Evolutionary conservation across 2,113 vertebrate genomes (phyloP).

Genomic region (Martes martes): DNA sequence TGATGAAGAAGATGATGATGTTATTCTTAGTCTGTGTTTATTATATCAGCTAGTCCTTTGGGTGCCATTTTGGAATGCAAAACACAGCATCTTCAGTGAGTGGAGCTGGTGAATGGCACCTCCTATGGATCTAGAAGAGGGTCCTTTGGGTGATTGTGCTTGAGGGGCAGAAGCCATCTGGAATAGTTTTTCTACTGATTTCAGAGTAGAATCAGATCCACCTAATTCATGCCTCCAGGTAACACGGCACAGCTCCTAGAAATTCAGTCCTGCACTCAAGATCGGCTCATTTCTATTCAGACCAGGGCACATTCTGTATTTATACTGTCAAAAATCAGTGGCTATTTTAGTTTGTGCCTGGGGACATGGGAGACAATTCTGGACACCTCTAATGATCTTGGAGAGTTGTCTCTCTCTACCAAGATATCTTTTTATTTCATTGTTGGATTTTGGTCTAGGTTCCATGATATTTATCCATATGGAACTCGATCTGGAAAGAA

Average conservation of each 20-base stretch:
- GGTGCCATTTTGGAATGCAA: background rate
- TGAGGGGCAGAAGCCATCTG: background rate
- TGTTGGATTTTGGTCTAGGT: slow-evolving; percentile 1
- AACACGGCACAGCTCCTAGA: background rate
- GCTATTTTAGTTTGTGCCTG: slow-evolving; percentile 49
- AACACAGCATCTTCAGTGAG: background rate
- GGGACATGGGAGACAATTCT: slow-evolving; percentile 34
- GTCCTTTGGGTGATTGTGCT: background rate
- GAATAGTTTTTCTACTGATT: slow-evolving; percentile 19
- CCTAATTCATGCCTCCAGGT: slow-evolving; percentile 8
- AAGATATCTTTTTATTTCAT: background rate
- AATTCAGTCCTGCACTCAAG: slow-evolving; percentile 3
- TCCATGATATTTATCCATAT: background rate
- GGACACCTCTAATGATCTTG: slow-evolving; percentile 3
- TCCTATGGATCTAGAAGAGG: background rate
- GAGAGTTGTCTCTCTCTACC: slow-evolving; percentile 1
- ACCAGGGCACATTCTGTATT: slow-evolving; percentile 1
- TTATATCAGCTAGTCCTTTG: background rate
- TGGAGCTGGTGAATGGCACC: background rate
- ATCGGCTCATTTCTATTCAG: slow-evolving; percentile 55
- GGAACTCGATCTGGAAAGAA: background rate
- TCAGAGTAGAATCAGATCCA: slow-evolving; percentile 34
- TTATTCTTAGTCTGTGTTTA: background rate
- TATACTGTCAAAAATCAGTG: slow-evolving; percentile 34
- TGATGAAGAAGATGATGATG: background rate